Conservation (phyloP, 1,140 invertebrate genomes). For the Pteromalus puparum region DNA sequence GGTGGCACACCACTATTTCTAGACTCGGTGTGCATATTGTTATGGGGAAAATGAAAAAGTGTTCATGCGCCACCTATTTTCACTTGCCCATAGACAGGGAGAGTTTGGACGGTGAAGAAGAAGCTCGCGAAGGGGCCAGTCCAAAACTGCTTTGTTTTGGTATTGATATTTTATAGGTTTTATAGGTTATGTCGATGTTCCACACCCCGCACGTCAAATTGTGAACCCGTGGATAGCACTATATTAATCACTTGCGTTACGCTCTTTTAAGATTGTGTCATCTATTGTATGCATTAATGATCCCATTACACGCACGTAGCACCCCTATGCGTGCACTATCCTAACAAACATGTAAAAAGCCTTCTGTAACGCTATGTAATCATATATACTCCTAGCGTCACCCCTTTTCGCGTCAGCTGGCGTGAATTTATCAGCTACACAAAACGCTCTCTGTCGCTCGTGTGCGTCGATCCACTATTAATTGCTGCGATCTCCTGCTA, state of each 20-base stretch:
- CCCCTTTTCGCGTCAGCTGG: constrained; percentile 47
- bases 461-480: constrained; percentile 58
- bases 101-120: too few species aligned
- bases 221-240: not conserved
- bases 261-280: constrained; percentile 1
- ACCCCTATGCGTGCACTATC: not conserved
- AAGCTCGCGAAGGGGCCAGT: too few species aligned
- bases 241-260: not conserved
- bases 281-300: not conserved
- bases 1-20: too few species aligned
- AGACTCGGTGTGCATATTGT: too few species aligned
- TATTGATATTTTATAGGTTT: too few species aligned
- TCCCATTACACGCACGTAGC: not conserved
- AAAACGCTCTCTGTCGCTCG: not conserved
- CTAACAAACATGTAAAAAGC: constrained; percentile 4
- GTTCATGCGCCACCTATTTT: too few species aligned
- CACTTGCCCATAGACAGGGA: too few species aligned
- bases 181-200: too few species aligned
- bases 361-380: not conserved
- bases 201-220: not conserved
- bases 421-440: constrained; percentile 33
- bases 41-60: too few species aligned
- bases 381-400: not conserved
- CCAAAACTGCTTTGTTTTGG: too few species aligned
- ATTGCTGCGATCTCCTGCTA: constrained; percentile 57